Evolutionary conservation across 2,113 vertebrate genomes (phyloP).

Genomic region (Chrysochloris asiatica): DNA sequence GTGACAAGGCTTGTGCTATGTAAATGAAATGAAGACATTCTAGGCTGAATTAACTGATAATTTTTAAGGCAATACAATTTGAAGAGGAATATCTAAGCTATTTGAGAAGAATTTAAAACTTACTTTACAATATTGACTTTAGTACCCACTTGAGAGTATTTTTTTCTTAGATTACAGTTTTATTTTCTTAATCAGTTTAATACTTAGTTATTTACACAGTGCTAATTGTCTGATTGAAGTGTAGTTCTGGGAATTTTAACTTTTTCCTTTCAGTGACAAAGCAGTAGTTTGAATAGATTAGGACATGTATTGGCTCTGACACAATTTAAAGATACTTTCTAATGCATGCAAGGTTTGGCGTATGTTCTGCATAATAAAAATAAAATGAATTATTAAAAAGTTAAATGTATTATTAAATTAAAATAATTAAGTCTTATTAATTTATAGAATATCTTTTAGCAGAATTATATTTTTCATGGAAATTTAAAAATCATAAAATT

Average conservation of each 20-base stretch:
- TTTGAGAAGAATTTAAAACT: slow-evolving; percentile 67
- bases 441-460: background rate
- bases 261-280: slow-evolving; percentile 40
- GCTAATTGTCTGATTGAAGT: slow-evolving; percentile 20
- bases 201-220: slow-evolving; percentile 31
- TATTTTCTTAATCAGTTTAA: slow-evolving; percentile 43
- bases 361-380: background rate
- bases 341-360: background rate
- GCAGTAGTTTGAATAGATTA: slow-evolving; percentile 16
- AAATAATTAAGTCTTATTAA: slow-evolving; percentile 20
- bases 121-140: slow-evolving; percentile 38
- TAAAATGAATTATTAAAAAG: background rate
- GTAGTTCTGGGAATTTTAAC: background rate
- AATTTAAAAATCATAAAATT: slow-evolving; percentile 30
- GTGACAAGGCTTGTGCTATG: slow-evolving; percentile 75
- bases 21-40: slow-evolving; percentile 78
- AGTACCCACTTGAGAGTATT: background rate
- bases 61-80: slow-evolving; percentile 64
- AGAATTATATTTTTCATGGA: background rate
- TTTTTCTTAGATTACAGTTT: slow-evolving; percentile 31
- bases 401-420: background rate
- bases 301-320: background rate
- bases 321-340: background rate
- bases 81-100: slow-evolving; percentile 40
- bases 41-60: slow-evolving; percentile 75